phyloP scores from a whole-genome alignment of 2,797 vertebrate species.

The Hirundo rustica region DNA sequence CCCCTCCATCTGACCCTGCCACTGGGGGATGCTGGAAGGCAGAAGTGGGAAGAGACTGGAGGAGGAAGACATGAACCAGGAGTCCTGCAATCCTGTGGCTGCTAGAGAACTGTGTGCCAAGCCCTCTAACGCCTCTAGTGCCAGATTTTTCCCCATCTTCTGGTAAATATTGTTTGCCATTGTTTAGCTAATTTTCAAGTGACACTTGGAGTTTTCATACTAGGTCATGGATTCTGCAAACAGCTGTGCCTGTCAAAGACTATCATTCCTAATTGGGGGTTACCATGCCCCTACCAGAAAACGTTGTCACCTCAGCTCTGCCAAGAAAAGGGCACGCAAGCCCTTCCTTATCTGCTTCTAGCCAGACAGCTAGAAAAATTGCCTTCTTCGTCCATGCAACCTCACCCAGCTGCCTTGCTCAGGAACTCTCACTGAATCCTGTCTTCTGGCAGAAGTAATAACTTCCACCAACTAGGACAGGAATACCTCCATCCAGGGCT shows the following conservation, averaged over 20 bases:
- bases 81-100: neutral
- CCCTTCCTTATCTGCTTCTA: constrained; percentile 23
- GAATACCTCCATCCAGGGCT: neutral
- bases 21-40: neutral
- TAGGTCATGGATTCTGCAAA: constrained; percentile 6
- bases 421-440: neutral
- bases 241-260: constrained; percentile 41
- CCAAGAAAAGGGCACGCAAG: neutral
- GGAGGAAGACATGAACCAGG: neutral
- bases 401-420: neutral
- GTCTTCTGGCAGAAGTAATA: neutral
- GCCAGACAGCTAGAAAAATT: neutral
- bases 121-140: neutral
- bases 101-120: neutral
- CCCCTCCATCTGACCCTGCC: neutral
- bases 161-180: neutral
- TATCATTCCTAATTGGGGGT: neutral
- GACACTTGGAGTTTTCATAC: neutral
- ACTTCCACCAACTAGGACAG: neutral
- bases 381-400: neutral
- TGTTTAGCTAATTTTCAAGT: constrained; percentile 6
- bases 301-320: neutral
- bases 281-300: constrained; percentile 18
- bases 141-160: neutral
- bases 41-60: neutral